These are phyloP conservation scores for Norana najaformis DNA, from an alignment of 2,888 invertebrate genomes.

Conservation along the genomic window DNA sequence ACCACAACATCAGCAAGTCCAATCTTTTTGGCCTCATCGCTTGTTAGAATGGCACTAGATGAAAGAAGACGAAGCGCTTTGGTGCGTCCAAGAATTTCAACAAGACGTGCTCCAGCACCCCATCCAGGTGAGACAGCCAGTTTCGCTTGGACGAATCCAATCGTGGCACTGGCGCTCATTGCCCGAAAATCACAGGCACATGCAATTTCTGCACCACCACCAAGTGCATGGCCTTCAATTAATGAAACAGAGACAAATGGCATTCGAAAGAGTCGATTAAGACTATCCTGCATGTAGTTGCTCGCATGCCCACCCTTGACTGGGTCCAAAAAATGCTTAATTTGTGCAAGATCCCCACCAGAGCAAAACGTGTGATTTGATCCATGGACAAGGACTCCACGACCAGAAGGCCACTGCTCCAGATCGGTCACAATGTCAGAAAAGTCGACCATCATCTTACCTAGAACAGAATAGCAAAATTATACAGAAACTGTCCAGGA, in stretches of 20 bases:
- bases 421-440: slow-evolving; percentile 61
- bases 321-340: slow-evolving; percentile 50
- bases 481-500: not conserved
- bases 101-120: slow-evolving; percentile 65
- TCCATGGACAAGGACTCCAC: slow-evolving; percentile 64
- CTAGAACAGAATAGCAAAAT: slow-evolving; percentile 53
- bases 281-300: slow-evolving; percentile 63
- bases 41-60: slow-evolving; percentile 53
- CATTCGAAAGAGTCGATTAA: slow-evolving; percentile 61
- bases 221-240: slow-evolving; percentile 65
- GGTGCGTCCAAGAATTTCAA: slow-evolving; percentile 60
- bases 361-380: slow-evolving; percentile 66
- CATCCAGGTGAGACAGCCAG: slow-evolving; percentile 66
- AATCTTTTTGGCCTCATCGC: slow-evolving; percentile 59
- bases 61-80: slow-evolving; percentile 63
- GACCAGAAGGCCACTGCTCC: slow-evolving; percentile 63
- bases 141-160: slow-evolving; percentile 65
- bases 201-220: slow-evolving; percentile 67
- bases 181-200: slow-evolving; percentile 66
- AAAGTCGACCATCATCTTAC: slow-evolving; percentile 67
- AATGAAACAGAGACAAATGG: slow-evolving; percentile 66
- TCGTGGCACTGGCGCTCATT: slow-evolving; percentile 57
- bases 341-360: slow-evolving; percentile 64
- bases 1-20: slow-evolving; percentile 63
- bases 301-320: slow-evolving; percentile 63